Evolutionary conservation across 2,888 invertebrate species (phyloP).

Genomic region (Ectemnius cavifrons): DNA sequence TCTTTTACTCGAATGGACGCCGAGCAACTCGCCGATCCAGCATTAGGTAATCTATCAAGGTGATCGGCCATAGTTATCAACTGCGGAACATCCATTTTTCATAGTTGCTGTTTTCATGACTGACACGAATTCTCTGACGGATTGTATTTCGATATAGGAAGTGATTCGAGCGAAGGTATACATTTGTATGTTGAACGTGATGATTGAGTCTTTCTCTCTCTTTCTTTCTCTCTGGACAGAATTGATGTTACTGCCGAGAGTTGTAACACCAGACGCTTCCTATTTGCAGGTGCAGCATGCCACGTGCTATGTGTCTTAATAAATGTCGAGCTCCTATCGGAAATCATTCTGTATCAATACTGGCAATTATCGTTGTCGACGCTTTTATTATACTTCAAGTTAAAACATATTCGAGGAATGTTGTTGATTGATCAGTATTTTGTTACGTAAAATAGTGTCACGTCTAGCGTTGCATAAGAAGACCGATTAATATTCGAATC

Average conservation of each 20-base stretch:
- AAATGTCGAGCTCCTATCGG: too few species aligned
- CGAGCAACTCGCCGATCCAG: too few species aligned
- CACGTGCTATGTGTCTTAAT: background rate
- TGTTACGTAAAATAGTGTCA: too few species aligned
- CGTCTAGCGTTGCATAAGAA: too few species aligned
- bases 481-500: too few species aligned
- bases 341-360: too few species aligned
- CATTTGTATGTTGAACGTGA: slow-evolving; percentile 48
- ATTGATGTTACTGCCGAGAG: slow-evolving; percentile 30
- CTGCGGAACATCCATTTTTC: slow-evolving; percentile 9
- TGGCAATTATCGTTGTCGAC: too few species aligned
- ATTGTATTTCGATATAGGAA: slow-evolving; percentile 34
- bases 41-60: too few species aligned
- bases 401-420: too few species aligned
- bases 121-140: slow-evolving; percentile 15
- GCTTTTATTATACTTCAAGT: too few species aligned
- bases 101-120: slow-evolving; percentile 10
- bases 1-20: too few species aligned
- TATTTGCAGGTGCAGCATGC: background rate
- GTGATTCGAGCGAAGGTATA: slow-evolving; percentile 18
- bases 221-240: background rate
- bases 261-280: background rate
- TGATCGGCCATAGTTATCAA: slow-evolving; percentile 14
- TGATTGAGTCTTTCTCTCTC: slow-evolving; percentile 46
- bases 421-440: too few species aligned